phyloP scores from a whole-genome alignment of 2,888 invertebrate species.

The Argynnis bischoffii region DNA sequence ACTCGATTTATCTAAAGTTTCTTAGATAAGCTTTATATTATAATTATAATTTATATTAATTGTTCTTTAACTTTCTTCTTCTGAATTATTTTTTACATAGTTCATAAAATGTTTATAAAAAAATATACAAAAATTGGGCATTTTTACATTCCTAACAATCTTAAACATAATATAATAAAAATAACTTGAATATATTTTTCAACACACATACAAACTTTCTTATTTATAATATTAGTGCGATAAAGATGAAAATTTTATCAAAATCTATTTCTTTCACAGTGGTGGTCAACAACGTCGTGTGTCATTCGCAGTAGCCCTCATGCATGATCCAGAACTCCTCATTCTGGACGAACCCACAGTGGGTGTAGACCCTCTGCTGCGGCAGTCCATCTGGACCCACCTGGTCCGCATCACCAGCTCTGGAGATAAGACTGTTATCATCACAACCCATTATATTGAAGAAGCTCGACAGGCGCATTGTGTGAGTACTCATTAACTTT shows the following conservation, averaged over 20 bases:
- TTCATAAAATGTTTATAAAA: no score
- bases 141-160: no score
- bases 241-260: neutral
- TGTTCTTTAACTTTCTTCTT: no score
- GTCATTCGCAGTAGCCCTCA: constrained; percentile 94
- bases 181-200: no score
- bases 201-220: no score
- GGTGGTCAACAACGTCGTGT: constrained; percentile 96
- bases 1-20: neutral
- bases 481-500: constrained; percentile 77
- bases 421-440: constrained; percentile 95
- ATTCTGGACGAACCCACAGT: constrained; percentile 97
- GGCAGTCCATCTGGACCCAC: constrained; percentile 97
- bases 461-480: constrained; percentile 95
- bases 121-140: no score
- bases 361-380: constrained; percentile 93
- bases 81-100: no score
- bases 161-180: no score
- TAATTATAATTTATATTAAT: no score
- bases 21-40: neutral
- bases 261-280: constrained; percentile 67
- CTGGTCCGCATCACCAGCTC: constrained; percentile 94
- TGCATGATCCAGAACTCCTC: constrained; percentile 95
- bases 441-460: constrained; percentile 93
- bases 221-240: no score